Base-by-base conservation (phyloP, 2,888 invertebrate species). In the Heliconius erato region DNA sequence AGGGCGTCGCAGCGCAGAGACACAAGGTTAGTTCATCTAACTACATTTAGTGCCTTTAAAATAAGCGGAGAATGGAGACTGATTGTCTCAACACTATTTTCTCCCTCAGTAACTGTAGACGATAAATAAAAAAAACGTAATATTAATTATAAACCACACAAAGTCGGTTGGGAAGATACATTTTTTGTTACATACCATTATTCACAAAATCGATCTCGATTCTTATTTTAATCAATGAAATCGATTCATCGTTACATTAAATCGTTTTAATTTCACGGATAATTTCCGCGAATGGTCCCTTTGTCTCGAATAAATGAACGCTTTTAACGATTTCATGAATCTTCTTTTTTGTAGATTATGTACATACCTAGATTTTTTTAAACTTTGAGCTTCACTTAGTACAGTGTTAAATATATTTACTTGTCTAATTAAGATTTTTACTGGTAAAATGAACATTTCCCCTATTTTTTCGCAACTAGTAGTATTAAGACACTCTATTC, bases 221-320 rank as follows among this genome's bases (percentile, higher is more conserved):
- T 72, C 49, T 81, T 77, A 44, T 78, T 78, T 78, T 68, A 65
- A 81, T 65, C 77, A 77, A 35, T 71, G 76, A 71, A 59, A 79
- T 71, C 59, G 79, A 79, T 63, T 78, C 35, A 79, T 79, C 67
- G 78, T 79, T 74, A 80, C 80, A 49, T 82, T 85, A 82, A 81
- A 82, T 85, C 88, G 85, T 86, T 90, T 91, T 89, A 90, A 92
- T 92, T 92, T 91, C 91, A 92, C 90, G 91, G 88, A 87, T 91
- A 90, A 92, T 91, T 92, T 91, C 44, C 77, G 65, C 71, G 89
- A 85, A 87, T 87, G 88, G 89, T 91, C 88, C 89, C 88, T 91
- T 92, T 91, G 91, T 90, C 89, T 88, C 82, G 80, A 79, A 78
- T 80, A 79, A 85, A 85, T 83, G 80, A 81, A 83, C 74, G 76